A percentile compares a stretch with the other conserved stretches of the same genome.
phyloP scores from a whole-genome alignment of 2,113 vertebrate genomes.

The Zosterops hypoxanthus region DNA sequence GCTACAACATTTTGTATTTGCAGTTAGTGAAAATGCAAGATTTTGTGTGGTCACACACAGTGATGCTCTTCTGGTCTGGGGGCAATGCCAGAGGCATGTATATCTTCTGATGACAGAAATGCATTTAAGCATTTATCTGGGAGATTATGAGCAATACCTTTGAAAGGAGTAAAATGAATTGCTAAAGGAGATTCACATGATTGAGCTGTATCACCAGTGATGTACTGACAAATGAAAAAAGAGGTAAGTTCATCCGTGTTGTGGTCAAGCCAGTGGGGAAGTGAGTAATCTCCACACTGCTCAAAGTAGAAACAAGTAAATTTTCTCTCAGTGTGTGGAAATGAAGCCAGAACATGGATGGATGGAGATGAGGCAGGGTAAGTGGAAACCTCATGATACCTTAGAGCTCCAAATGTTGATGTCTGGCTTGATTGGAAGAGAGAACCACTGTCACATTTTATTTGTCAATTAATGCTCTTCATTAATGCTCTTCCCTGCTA shows the following conservation, averaged over 20 bases:
- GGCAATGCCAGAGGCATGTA: background rate
- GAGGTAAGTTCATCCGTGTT: background rate
- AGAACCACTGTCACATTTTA: background rate
- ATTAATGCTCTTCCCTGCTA: background rate
- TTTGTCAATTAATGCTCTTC: background rate
- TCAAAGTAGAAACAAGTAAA: background rate
- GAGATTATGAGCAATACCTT: background rate
- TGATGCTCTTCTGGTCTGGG: background rate
- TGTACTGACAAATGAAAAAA: background rate
- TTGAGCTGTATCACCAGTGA: background rate
- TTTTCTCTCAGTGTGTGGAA: background rate
- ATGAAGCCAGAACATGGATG: background rate
- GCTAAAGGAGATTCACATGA: background rate
- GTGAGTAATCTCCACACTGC: background rate
- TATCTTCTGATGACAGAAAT: background rate
- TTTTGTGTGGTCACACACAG: background rate
- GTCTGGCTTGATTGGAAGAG: accelerated
- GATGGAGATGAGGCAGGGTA: background rate
- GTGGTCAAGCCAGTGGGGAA: background rate
- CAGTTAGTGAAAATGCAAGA: background rate
- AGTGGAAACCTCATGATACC: background rate
- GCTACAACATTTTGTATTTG: background rate
- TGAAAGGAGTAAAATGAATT: background rate
- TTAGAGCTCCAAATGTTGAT: background rate
- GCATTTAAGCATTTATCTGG: background rate